These are phyloP conservation scores for Drosophila ercepeae DNA, from an alignment of 1,140 invertebrate genomes.

Conservation along the genomic window DNA sequence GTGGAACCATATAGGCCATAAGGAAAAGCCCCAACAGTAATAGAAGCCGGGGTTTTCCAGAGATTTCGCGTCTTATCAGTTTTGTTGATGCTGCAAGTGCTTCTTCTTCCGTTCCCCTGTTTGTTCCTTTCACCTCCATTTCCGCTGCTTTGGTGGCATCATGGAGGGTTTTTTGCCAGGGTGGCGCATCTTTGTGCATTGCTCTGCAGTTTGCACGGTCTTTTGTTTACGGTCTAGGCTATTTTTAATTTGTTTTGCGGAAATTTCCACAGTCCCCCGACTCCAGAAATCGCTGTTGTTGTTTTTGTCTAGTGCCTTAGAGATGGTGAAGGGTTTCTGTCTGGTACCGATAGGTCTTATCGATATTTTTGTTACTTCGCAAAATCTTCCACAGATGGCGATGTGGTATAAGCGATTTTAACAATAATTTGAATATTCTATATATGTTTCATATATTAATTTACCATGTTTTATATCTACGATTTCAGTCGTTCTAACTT, in stretches of 20 bases:
- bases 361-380: background rate
- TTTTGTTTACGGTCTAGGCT: constrained; percentile 7
- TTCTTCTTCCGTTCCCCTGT: background rate
- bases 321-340: background rate
- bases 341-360: background rate
- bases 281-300: constrained; percentile 17
- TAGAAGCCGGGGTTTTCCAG: constrained; percentile 17
- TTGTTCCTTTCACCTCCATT: background rate
- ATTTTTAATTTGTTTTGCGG: constrained; percentile 63
- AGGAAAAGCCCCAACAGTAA: constrained; percentile 19
- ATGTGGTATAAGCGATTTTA: background rate
- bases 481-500: too few species aligned
- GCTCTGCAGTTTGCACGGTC: constrained; percentile 41
- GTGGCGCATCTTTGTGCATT: constrained; percentile 77
- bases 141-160: constrained; percentile 84
- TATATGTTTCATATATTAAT: too few species aligned
- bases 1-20: background rate
- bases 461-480: too few species aligned
- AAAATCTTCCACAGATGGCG: constrained; percentile 2
- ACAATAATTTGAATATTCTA: background rate
- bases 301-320: constrained; percentile 9
- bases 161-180: constrained; percentile 48
- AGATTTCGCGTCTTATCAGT: constrained; percentile 60
- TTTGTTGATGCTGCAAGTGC: constrained; percentile 11
- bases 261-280: constrained; percentile 55